Evolutionary conservation across 1,140 invertebrate species (phyloP), one percentile per base, ranked within the genome.

Genomic region (Halictus rubicundus): DNA sequence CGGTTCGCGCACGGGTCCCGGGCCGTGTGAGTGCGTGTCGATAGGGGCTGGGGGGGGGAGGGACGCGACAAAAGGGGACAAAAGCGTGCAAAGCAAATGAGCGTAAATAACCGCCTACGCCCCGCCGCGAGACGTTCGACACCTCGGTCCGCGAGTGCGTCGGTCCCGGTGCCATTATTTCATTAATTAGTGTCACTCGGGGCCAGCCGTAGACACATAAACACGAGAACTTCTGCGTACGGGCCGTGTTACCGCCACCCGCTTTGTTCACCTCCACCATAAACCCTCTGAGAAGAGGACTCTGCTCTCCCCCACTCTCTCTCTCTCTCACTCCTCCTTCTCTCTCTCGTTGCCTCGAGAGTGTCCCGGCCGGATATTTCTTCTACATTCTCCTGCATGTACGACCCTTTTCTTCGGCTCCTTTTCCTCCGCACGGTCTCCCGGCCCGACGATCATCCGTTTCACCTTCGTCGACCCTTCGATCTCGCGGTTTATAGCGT

Each of bases 41-140:
- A 42, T 65, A 66, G 59, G 65, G 7, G 60, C n/a, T n/a, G 60
- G 10, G 27, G 74, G 69, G 59, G 46, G 64, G 57, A 57, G 68
- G 59, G 23, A 63, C 59, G 46, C 68, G 72, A 85, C 82, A 76
- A 81, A 83, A 78, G 83, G 60, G 80, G 76, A 83, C 81, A 83
- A 87, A 89, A 88, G 87, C 85, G 84, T 84, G 81, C 81, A 78
- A 88, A 88, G 91, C 89, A 91, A 92, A 91, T 90, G 89, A 91
- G 87, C 88, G 89, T 91, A 91, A 92, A 92, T 91, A 91, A 91
- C 89, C 90, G 86, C 90, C 91, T 87, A 92, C 91, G 88, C 88
- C 78, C 79, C 64, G 54, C 57, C 70, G 70, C 77, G 74, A 74
- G 66, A 85, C 88, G 87, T 88, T 91, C 88, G 88, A 91, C 90